Evolutionary conservation across 2,797 vertebrate genomes (phyloP), one percentile per base, ranked within the genome.

Genomic region (Periparus ater): DNA sequence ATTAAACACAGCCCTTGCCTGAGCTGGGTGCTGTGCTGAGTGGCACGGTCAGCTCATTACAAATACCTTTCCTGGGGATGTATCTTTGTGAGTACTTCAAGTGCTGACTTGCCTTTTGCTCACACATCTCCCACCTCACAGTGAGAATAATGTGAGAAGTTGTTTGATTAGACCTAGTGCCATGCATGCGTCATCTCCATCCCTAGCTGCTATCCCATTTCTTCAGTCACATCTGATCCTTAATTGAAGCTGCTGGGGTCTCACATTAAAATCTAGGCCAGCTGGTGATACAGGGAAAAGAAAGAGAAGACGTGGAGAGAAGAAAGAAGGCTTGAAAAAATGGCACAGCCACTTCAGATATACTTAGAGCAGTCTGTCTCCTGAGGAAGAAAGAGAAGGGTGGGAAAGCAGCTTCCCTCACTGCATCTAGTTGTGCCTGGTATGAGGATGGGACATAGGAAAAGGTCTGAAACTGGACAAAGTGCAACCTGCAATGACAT

Each of bases 111-210:
- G 95, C 89, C 95, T 95, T 95, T 78, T 92, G 89, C 85, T 95
- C 47, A 12, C 88, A 93, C 1, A 2, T 87, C 95, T 96, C 88
- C 76, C 95, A 93, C 89, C 91, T 95, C 83, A 77, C 7, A 3
- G 90, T 66, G 91, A 95, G 96, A 97, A 96, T 94, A 92, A 96
- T 85, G 96, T 94, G 95, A 95, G 95, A 96, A 94, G 80, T 55
- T 95, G 89, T 96, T 91, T 96, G 94, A 96, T 96, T 95, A 95
- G 85, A 95, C 95, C 63, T 45, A 77, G 95, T 93, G 82, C 70
- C 79, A 85, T 57, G 51, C 89, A 91, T 40, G 70, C 94, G 88
- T 93, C 89, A 85, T 91, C 93, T 89, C 88, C 80, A 85, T 90
- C 65, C 87, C 92, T 94, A 94, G 91, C 87, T 93, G 94, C 88